Evolutionary conservation across 2,797 vertebrate species (phyloP).

Genomic region (Xiphorhynchus erythropygius): DNA sequence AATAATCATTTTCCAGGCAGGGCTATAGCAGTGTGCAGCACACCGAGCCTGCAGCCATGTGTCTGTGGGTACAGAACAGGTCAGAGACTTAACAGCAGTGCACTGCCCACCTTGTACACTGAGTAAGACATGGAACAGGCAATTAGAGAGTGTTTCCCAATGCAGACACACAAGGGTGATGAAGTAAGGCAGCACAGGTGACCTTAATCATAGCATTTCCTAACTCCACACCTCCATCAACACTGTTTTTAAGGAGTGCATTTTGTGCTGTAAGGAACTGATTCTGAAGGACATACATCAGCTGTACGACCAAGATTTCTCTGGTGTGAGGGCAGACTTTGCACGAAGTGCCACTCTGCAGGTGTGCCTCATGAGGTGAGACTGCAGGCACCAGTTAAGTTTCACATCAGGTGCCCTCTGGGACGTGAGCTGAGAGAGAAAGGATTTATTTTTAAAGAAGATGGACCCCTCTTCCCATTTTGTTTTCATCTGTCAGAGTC

Average conservation of each 20-base stretch:
- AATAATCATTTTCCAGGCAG: not conserved
- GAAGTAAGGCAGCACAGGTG: not conserved
- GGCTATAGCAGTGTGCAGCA: not conserved
- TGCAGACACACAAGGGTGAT: not conserved
- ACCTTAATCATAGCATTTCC: conserved; percentile 24
- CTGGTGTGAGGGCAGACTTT: not conserved
- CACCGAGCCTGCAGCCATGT: not conserved
- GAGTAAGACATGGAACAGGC: not conserved
- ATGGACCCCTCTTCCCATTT: not conserved
- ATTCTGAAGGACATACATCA: not conserved
- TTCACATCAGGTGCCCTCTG: not conserved
- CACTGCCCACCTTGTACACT: not conserved
- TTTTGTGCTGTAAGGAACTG: not conserved
- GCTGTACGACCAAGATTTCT: not conserved
- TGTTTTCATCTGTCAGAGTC: not conserved
- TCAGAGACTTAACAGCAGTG: not conserved
- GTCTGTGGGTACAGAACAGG: not conserved
- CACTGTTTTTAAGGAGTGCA: not conserved
- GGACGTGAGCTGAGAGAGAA: not conserved
- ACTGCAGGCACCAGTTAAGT: not conserved
- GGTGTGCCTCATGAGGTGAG: not conserved
- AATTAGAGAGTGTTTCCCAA: conserved; percentile 36
- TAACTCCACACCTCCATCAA: not conserved
- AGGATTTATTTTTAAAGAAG: not conserved
- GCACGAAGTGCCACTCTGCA: not conserved